Evolutionary conservation across 2,888 invertebrate species (phyloP), one percentile per base, ranked within the genome.

Genomic region (Thera britannica): DNA sequence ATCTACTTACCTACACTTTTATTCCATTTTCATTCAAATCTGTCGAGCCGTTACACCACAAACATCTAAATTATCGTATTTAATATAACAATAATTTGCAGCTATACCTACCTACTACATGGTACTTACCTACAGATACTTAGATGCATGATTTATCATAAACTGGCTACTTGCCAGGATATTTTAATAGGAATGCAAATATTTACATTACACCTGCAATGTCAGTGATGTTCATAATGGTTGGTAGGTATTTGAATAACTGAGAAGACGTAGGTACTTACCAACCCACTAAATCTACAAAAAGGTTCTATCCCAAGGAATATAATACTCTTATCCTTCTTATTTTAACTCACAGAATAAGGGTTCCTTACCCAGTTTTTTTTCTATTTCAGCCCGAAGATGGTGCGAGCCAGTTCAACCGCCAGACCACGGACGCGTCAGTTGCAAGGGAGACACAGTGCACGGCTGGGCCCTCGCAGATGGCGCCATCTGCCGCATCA

Each of bases 401-500:
- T 90, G 88, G 88, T 93, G 93, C 72, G 71, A 79, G 34, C 78
- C 83, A 0, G 85, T 85, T 1, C 68, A 80, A 1, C 86, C 88
- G 0, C 90, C 90, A 0, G 82, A 85, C 1, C 80, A 88, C 55
- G 92, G 93, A 1, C 81, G 79, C 12, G 72, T 93, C 7, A 90
- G 85, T 71, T 93, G 93, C 72, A 89, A 85, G 68, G 90, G 90
- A 0, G 61, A 78, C 12, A 79, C 85, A 3, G 74, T 77, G 1
- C 73, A 74, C 3, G 77, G 77, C 3, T 65, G 73, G 41, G 83
- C 85, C 0, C 76, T 93, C 2, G 75, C 76, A 2, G 92, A 93
- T 74, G 92, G 92, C 3, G 80, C 93, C 0, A 86, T 80, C 11
- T 93, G 93, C 69, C 85, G 89, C 7, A 78, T 91, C 2, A 81